Percentiles rank a stretch among this genome's conserved stretches.
These are phyloP conservation scores for Syngnathoides biaculeatus DNA, from an alignment of 2,113 vertebrate species.

Conservation along the genomic window DNA sequence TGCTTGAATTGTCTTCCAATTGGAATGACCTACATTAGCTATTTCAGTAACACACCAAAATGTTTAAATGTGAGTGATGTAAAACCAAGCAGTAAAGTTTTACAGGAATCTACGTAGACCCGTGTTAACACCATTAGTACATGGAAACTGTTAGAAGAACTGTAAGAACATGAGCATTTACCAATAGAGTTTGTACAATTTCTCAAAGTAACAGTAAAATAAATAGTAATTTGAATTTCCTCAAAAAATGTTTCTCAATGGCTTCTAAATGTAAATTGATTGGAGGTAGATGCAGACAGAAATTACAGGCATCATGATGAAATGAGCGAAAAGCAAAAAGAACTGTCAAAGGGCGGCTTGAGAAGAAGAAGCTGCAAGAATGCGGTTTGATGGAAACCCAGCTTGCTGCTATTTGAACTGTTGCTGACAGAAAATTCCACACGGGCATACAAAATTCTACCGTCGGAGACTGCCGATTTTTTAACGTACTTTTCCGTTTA, in stretches of 20 bases:
- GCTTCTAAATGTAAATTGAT: neutral
- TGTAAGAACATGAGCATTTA: no score
- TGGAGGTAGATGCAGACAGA: neutral
- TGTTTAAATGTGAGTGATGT: no score
- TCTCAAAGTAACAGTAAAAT: no score
- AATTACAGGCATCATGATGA: neutral
- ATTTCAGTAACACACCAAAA: no score
- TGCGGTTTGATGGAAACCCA: neutral
- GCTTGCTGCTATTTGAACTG: constrained; percentile 26
- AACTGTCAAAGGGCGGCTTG: constrained; percentile 18
- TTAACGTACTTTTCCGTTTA: neutral
- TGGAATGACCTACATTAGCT: no score
- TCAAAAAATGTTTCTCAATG: neutral
- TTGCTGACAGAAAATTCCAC: constrained; percentile 56
- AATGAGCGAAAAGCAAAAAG: neutral
- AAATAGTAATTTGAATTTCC: neutral
- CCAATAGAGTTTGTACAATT: neutral
- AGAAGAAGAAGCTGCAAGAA: constrained; percentile 12
- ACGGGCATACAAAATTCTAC: constrained; percentile 53
- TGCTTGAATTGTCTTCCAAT: no score
- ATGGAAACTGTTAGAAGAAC: no score
- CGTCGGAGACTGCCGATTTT: neutral
- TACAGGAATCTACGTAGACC: no score
- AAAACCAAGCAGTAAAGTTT: no score
- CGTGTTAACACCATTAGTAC: no score